Percentiles rank a stretch among this genome's conserved stretches.
Conservation (phyloP, 2,113 vertebrate species). For the Smithornis capensis region DNA sequence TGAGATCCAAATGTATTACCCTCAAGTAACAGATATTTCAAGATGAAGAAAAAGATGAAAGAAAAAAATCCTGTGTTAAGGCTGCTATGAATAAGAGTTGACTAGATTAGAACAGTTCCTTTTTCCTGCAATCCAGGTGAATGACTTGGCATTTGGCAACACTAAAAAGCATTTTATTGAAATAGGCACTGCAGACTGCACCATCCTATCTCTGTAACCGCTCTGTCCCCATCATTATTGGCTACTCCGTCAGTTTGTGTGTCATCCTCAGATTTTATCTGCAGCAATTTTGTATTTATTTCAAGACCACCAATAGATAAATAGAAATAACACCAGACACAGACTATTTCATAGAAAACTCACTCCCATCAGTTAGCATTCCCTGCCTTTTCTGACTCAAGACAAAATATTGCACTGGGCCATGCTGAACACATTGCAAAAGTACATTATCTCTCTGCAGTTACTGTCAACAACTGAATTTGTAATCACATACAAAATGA, state of each 20-base stretch:
- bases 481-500: background rate
- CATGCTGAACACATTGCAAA: background rate
- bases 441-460: background rate
- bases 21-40: background rate
- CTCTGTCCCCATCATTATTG: background rate
- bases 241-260: background rate
- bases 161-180: slow-evolving; percentile 4
- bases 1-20: background rate
- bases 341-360: background rate
- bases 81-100: background rate
- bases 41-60: background rate
- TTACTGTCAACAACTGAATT: background rate
- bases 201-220: background rate
- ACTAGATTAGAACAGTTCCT: background rate
- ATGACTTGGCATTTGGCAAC: background rate
- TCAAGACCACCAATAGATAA: background rate
- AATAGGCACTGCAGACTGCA: background rate
- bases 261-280: slow-evolving; percentile 16
- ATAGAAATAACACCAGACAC: background rate
- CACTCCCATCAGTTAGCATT: background rate
- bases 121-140: background rate
- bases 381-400: background rate
- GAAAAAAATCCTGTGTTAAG: background rate
- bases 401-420: background rate
- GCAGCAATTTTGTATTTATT: slow-evolving; percentile 33